Base-by-base conservation (phyloP, 2,888 invertebrate species). In the Andrena marginata region DNA sequence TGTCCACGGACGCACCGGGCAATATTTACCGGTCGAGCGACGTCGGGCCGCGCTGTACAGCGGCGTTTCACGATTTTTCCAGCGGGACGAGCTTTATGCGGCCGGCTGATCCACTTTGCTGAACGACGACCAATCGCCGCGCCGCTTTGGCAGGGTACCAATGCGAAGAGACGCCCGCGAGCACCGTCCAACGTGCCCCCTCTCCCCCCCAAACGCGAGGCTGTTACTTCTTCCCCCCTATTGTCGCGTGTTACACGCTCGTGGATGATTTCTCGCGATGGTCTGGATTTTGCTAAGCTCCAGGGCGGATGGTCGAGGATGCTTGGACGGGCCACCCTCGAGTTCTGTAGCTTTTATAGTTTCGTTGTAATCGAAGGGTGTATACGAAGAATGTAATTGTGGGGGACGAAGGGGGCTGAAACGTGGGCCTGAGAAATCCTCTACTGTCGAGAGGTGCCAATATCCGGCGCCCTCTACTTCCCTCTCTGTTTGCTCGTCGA, bases 11-110 rank as follows among this genome's bases (percentile, higher is more conserved):
- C 71, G 72, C 49, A 67, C 72, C 49, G 75, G 77, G 84, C 86
- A 88, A 89, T 90, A 90, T 90, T 90, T 89, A 90, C 85, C 87
- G 85, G 86, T 78, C 84, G 84, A 81, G 75, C 83, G 83, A 82
- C 78, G 79, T 68, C 78, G 67, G 71, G 35, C 64, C 64, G 67
- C 49, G 56, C 63, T 42, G 60, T 49, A 49, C 68, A 69, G 63
- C 77, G n/a, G 60, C 76, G 87, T 84, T 85, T 70, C 83, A 83
- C 54, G 72, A 86, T 82, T 87, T 87, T 87, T 74, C 67, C 72
- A 70, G 33, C 67, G 76, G 69, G 72, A 51, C 71, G 62, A 85
- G 84, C 71, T 85, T 86, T 87, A 84, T 86, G 85, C 76, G 85
- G 71, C 75, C 83, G 84, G 86, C 87, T 82, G 85, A 87, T 87